Evolutionary conservation across 2,888 invertebrate species (phyloP).

Genomic region (Leucoma salicis): DNA sequence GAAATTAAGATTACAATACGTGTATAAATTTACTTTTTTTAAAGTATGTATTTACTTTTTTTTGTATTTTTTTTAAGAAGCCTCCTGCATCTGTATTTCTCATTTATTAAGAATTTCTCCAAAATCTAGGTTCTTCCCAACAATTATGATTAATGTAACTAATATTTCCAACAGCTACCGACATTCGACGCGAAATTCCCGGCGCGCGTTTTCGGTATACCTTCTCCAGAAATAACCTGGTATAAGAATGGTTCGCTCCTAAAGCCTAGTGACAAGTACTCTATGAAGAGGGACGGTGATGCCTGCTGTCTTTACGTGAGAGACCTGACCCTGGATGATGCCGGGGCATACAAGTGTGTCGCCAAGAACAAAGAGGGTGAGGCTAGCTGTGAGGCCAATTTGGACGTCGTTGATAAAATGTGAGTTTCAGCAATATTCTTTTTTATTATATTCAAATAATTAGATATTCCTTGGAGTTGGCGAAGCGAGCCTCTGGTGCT

Average conservation of each 20-base stretch:
- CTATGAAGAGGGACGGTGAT: slow-evolving; percentile 89
- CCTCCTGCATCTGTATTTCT: too few relatives aligned
- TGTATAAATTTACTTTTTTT: too few relatives aligned
- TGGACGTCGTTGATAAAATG: slow-evolving; percentile 92
- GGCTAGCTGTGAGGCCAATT: slow-evolving; percentile 86
- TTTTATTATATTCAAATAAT: background rate
- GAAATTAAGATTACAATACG: too few relatives aligned
- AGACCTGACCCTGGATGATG: slow-evolving; percentile 85
- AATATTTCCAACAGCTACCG: slow-evolving; percentile 77
- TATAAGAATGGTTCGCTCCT: slow-evolving; percentile 91
- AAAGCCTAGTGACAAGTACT: slow-evolving; percentile 86
- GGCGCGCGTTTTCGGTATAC: slow-evolving; percentile 90
- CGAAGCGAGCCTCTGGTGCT: too few relatives aligned
- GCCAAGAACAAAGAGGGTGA: slow-evolving; percentile 92
- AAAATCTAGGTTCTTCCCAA: too few relatives aligned
- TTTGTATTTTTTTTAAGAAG: too few relatives aligned
- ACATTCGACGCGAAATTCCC: slow-evolving; percentile 91
- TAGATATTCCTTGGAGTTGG: background rate
- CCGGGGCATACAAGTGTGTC: slow-evolving; percentile 88
- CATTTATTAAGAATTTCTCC: too few relatives aligned
- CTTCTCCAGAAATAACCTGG: slow-evolving; percentile 93
- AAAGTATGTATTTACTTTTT: too few relatives aligned
- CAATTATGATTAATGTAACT: too few relatives aligned
- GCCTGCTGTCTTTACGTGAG: slow-evolving; percentile 88
- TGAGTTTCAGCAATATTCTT: slow-evolving; percentile 63